Conservation (phyloP, 1,140 invertebrate species). For the Bilobella aurantiaca region DNA sequence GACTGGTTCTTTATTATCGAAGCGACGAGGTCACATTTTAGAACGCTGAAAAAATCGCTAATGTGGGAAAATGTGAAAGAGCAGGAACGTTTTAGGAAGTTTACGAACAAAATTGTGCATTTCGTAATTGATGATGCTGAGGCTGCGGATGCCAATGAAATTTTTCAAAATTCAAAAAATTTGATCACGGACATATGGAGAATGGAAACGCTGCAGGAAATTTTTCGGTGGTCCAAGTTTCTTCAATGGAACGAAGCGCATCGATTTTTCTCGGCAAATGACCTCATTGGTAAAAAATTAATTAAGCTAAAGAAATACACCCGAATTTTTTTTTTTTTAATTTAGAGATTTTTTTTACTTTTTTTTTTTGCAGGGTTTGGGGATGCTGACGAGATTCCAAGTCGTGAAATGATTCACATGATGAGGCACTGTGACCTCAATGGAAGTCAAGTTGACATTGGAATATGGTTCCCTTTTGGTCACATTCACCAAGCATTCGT, state of each 20-base stretch:
- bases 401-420: neutral
- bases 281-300: conserved; percentile 7
- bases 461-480: conserved; percentile 15
- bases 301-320: no score
- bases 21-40: neutral
- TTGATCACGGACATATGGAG: neutral
- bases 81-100: conserved; percentile 10
- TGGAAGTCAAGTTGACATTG: conserved; percentile 2
- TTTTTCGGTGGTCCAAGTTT: conserved; percentile 6
- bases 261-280: neutral
- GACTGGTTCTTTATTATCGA: conserved; percentile 15
- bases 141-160: neutral
- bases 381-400: conserved; percentile 13
- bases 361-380: conserved; percentile 5
- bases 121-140: conserved; percentile 7
- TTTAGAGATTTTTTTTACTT: neutral
- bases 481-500: neutral
- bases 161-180: neutral
- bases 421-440: neutral
- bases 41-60: neutral
- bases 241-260: conserved; percentile 3
- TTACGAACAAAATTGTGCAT: conserved; percentile 10
- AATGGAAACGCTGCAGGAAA: conserved; percentile 9
- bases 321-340: neutral
- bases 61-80: neutral